Base-by-base conservation (phyloP, 2,113 vertebrate genomes). In the Nycticebus coucang region DNA sequence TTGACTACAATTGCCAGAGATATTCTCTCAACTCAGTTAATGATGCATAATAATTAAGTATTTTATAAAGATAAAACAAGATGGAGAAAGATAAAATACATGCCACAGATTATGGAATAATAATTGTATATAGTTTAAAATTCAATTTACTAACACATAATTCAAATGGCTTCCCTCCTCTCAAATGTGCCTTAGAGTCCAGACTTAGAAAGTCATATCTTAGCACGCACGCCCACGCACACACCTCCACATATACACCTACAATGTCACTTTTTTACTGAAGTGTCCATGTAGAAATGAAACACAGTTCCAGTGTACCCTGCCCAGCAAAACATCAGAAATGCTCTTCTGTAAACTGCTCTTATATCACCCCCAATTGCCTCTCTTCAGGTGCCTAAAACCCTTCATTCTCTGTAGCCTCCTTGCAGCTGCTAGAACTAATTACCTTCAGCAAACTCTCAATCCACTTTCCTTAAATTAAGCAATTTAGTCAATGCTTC, bases 41-140 rank as follows among this genome's bases (percentile, higher is more conserved):
- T 89, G 83, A 80, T 71, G 28, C 85, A 15, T 87, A 84, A 69
- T 86, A 93, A 94, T 35, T 81, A 93, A 92, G 41, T 89, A 83
- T 84, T 95, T 97, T 95, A 95, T 92, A 93, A 95, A 81, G 59
- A 84, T 86, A 85, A 91, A 89, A 15, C 79, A 66, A 86, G 66
- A 68, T 72, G 60, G 15, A 83, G 28, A 84, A 72, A 81, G 60
- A 87, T 59, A 93, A 83, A 95, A 93, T 3, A 26, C 35, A 80
- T 24, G 53, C 28, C 9, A 30, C 7, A 35, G 6, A 62, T 77
- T 93, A 91, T 19, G 57, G 53, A 90, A 92, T 72, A 94, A 45
- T 60, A 92, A 82, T 78, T 64, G 17, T 7, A 68, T 53, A 15
- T 11, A 93, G 22, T 57, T 94, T 94, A 93, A 90, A 93, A 83